Percentiles rank a stretch among this genome's conserved stretches.
These are phyloP conservation scores for Pteromalus puparum DNA, from an alignment of 1,140 invertebrate species.

Conservation along the genomic window DNA sequence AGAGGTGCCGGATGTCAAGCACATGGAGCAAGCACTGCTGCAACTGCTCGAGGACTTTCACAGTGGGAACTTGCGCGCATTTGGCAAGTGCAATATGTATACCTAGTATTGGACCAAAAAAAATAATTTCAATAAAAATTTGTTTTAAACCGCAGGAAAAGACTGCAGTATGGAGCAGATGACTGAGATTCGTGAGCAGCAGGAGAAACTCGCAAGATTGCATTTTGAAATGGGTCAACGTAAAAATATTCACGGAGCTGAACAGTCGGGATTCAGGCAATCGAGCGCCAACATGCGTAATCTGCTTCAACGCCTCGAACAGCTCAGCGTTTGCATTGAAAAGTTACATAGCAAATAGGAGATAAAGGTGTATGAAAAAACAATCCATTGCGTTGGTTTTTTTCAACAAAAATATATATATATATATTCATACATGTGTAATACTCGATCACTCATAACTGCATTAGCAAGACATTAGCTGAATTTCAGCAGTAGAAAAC, in stretches of 20 bases:
- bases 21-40: slow-evolving; percentile 94
- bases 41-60: slow-evolving; percentile 95
- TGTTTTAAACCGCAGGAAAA: no score
- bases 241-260: slow-evolving; percentile 71
- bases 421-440: no score
- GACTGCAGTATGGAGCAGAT: slow-evolving; percentile 97
- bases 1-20: slow-evolving; percentile 94
- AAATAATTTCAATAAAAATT: no score
- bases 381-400: no score
- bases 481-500: no score
- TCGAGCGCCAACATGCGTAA: slow-evolving; percentile 87
- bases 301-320: slow-evolving; percentile 87
- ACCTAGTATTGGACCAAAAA: no score
- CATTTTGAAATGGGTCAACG: slow-evolving; percentile 90
- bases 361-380: no score
- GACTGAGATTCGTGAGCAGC: slow-evolving; percentile 96
- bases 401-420: no score
- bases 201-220: slow-evolving; percentile 92
- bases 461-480: no score
- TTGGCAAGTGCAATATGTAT: slow-evolving; percentile 81
- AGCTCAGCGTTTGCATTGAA: slow-evolving; percentile 82
- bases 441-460: no score
- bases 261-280: slow-evolving; percentile 76
- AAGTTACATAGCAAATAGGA: slow-evolving; percentile 80
- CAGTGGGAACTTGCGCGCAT: slow-evolving; percentile 94